These are phyloP conservation scores for Rotaria magnacalcarata DNA, from an alignment of 2,888 invertebrate genomes.

Conservation along the genomic window DNA sequence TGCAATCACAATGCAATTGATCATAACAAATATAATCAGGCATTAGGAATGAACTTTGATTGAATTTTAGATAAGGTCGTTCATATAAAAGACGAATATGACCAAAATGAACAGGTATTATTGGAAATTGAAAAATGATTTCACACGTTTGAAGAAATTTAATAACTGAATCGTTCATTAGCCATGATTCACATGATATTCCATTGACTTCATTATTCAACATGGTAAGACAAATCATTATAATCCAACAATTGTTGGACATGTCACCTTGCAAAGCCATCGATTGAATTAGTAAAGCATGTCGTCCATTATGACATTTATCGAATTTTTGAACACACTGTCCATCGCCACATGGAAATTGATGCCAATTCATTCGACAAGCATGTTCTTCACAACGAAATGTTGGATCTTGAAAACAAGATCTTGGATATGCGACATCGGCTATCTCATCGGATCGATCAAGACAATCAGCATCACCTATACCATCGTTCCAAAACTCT, in stretches of 20 bases:
- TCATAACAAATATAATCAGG: neutral
- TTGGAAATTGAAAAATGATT: neutral
- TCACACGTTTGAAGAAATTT: neutral
- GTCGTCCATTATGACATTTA: constrained; percentile 6
- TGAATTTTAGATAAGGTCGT: neutral
- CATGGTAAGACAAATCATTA: neutral
- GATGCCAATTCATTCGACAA: neutral
- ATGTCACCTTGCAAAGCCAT: neutral
- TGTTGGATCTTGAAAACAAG: neutral
- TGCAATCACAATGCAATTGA: neutral
- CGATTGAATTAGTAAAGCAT: neutral
- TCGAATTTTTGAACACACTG: neutral
- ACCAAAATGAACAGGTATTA: neutral
- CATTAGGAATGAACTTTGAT: neutral
- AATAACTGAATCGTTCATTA: neutral
- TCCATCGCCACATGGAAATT: constrained; percentile 2
- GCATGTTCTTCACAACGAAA: constrained; percentile 6
- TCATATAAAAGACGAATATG: neutral
- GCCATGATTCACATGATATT: neutral
- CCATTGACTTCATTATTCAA: neutral
- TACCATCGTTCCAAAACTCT: neutral
- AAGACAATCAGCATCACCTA: neutral
- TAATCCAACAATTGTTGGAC: neutral
- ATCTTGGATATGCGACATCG: neutral
- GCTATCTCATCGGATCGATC: neutral